Evolutionary conservation across 2,888 invertebrate species (phyloP), one percentile per base, ranked within the genome.

Genomic region (Apomyelois bistriatella): DNA sequence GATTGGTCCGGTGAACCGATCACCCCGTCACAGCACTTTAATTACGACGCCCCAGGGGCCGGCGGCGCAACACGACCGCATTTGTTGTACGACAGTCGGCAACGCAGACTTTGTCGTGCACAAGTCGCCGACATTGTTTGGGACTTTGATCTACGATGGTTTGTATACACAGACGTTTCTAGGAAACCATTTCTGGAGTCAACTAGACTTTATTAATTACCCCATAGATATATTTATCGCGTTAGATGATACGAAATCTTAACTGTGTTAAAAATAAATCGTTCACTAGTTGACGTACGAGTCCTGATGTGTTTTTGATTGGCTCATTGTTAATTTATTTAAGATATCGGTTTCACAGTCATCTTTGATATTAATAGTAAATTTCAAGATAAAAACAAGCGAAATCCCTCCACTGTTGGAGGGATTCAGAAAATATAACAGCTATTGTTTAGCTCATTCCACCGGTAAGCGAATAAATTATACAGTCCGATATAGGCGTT

Each of bases 401-500:
- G 40, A 30, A 41, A 12, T 9, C 15, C 10, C 53, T 52, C 37
- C 58, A 58, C 61, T 64, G 46, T 15, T n/a, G n/a, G n/a, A n/a
- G n/a, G n/a, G n/a, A n/a, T 46, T 52, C 70, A 75, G 74, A 77
- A 78, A 76, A 82, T 79, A 84, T 84, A 81, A 82, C 82, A 76
- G 77, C 78, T 72, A 84, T 86, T 85, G 82, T 81, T 79, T 78
- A 79, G 74, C 77, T 77, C 77, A 77, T 74, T 77, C 72, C 77
- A 77, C 75, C 78, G 74, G 81, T 76, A 78, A 76, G 84, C 76
- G 84, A 86, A 84, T 89, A 88, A 89, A 88, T 89, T 89, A 87
- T 86, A 85, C 85, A 87, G 84, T 85, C 86, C 82, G 87, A 89
- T 89, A 83, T 80, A 83, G 82, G 80, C 77, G 79, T 78, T 74